A percentile compares a stretch with the other conserved stretches of the same genome.
Evolutionary conservation across 2,888 invertebrate genomes (phyloP).

Genomic region (Exephanes ischioxanthus): DNA sequence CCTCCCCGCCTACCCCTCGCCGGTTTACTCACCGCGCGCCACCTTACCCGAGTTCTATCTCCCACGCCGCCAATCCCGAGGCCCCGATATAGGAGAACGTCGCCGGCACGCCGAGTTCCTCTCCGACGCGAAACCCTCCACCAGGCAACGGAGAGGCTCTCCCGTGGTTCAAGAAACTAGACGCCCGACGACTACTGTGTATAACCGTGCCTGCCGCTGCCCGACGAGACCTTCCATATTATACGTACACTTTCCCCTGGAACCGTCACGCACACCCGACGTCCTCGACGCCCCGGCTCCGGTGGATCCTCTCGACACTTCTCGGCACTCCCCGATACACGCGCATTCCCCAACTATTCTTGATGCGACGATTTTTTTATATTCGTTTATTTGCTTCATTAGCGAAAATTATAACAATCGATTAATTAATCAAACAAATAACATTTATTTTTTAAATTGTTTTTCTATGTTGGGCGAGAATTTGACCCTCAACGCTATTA

Average conservation of each 20-base stretch:
- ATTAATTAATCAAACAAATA: too few relatives aligned
- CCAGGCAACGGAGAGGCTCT: constrained; percentile 1
- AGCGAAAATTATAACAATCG: too few relatives aligned
- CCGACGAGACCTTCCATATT: constrained; percentile 36
- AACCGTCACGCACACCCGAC: constrained; percentile 67
- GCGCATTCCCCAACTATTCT: not conserved
- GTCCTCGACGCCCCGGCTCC: constrained; percentile 71
- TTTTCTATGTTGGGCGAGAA: too few relatives aligned
- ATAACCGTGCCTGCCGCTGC: not conserved
- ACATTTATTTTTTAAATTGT: too few relatives aligned
- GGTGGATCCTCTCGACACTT: constrained; percentile 73
- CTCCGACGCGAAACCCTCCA: constrained; percentile 41
- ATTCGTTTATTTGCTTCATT: too few relatives aligned
- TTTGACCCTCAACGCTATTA: too few relatives aligned
- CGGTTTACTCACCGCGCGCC: constrained; percentile 25
- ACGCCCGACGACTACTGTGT: constrained; percentile 53
- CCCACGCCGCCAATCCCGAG: constrained; percentile 58
- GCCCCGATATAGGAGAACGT: constrained; percentile 61
- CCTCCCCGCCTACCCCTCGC: not conserved
- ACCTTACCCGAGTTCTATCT: constrained; percentile 32
- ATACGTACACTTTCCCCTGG: constrained; percentile 71
- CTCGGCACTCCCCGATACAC: constrained; percentile 51
- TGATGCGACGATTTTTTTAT: not conserved
- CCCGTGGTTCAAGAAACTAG: constrained; percentile 65
- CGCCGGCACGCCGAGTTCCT: constrained; percentile 47